phyloP scores from a whole-genome alignment of 2,888 invertebrate species.

The Barypeithes pellucidus region DNA sequence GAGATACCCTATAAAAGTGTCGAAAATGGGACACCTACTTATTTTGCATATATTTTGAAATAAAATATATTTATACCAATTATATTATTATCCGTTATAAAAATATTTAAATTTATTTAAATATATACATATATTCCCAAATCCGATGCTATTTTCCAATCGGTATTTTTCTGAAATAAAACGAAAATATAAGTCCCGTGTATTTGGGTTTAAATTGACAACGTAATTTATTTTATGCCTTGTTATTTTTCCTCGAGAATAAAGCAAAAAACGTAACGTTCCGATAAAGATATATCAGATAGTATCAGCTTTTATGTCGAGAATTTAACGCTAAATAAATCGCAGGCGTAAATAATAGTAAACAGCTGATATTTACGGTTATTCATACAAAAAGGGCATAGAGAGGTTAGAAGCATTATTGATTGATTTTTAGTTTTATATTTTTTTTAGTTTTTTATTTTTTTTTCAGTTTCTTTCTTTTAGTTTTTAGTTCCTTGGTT shows the following conservation, averaged over 20 bases:
- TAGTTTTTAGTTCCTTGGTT: no score
- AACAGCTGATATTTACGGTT: not conserved
- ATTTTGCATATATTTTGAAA: no score
- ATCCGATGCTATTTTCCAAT: not conserved
- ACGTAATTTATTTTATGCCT: constrained; percentile 31
- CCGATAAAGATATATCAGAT: constrained; percentile 29
- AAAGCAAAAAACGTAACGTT: constrained; percentile 7
- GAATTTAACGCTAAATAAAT: constrained; percentile 15
- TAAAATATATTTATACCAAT: no score
- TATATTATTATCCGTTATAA: no score
- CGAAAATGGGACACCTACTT: no score
- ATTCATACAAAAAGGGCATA: not conserved
- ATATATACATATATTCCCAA: not conserved
- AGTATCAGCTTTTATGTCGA: constrained; percentile 21
- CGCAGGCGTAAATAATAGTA: constrained; percentile 1
- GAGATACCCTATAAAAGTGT: no score
- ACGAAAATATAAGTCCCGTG: constrained; percentile 17
- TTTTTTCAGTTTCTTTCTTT: no score
- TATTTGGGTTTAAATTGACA: constrained; percentile 29
- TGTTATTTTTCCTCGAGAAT: constrained; percentile 27
- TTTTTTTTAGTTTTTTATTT: no score
- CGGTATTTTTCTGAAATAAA: constrained; percentile 1
- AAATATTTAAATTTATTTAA: not conserved
- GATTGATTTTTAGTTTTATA: no score
- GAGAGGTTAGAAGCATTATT: no score